These are phyloP conservation scores for Pogoniulus pusillus DNA, from an alignment of 2,797 vertebrate genomes.

Conservation along the genomic window DNA sequence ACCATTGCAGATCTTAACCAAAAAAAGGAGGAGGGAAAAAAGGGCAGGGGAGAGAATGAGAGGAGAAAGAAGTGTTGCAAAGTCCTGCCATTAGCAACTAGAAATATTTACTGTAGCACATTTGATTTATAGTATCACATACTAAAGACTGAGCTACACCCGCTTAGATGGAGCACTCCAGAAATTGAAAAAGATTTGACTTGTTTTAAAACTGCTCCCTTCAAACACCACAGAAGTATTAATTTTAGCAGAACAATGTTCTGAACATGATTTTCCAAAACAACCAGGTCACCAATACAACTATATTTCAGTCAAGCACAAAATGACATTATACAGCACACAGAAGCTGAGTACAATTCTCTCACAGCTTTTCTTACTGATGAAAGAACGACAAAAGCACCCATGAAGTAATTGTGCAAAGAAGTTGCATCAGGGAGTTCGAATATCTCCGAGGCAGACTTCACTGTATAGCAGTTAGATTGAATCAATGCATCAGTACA, in stretches of 20 bases:
- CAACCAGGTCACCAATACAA: neutral
- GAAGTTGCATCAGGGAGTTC: neutral
- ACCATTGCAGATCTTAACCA: neutral
- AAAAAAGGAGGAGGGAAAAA: neutral
- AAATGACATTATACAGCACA: neutral
- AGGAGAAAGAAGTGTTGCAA: neutral
- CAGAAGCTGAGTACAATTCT: neutral
- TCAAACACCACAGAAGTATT: neutral
- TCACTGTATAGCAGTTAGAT: neutral
- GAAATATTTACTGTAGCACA: neutral
- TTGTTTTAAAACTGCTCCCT: neutral
- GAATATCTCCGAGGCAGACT: neutral
- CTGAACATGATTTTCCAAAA: neutral
- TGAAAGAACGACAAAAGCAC: neutral
- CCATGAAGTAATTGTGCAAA: neutral
- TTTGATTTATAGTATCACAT: neutral
- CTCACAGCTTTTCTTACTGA: neutral
- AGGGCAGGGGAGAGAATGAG: no score
- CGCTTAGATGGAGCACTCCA: neutral
- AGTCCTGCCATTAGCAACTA: neutral
- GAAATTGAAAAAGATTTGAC: neutral
- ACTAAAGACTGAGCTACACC: neutral
- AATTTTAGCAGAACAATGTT: neutral
- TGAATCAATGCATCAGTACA: neutral
- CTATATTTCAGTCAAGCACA: neutral